Evolutionary conservation across 64 coral and sea anemone genomes (phyloP), one percentile per base, ranked within the genome.

Genomic region (Stylophora pistillata): DNA sequence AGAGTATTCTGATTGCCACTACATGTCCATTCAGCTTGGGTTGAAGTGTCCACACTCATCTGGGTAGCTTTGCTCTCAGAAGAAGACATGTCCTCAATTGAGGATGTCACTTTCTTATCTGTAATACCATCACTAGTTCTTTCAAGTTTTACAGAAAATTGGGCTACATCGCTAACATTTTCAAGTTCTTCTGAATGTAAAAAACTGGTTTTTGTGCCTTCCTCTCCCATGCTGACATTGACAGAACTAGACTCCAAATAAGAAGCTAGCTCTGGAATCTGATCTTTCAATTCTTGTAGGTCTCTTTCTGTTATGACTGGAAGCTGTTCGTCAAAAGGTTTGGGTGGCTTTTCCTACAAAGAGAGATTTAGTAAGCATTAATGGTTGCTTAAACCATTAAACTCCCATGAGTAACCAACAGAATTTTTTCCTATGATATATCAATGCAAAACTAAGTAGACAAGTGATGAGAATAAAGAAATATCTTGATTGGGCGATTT

Each of bases 281-380:
- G 47, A 31, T 83, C 66, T 25, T 90, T 88, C 9, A 97, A 77
- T 53, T 84, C 41, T 53, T 93, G 87, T 21, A 97, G 75, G 30
- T 97, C 95, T 65, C 64, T 78, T 11, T 97, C 91, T 20, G 87
- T 93, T 77, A 97, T 93, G 58, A 97, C 88, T 53, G 95, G 95
- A 12, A 97, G 71, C 11, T 81, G 87, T 17, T 78, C 55, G 29
- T 97, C 95, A 80, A 97, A 97, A 5, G 83, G 62, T 72, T 53
- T 89, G 62, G 82, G 91, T n/a, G 23, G 26, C 25, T 89, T 93
- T 28, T 97, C 95, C 82, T 86, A 30, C 12, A 75, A 53, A 27
- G 13, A 53, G 58, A 4, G 78, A 23, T 2, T 20, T 9, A 62
- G 0, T 37, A 4, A 53, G 30, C 5, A 26, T 68, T 21, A 10